Percentiles rank a stretch among this genome's conserved stretches.
phyloP scores from a whole-genome alignment of 92 coral and sea anemone genomes.

The Porites evermanni region DNA sequence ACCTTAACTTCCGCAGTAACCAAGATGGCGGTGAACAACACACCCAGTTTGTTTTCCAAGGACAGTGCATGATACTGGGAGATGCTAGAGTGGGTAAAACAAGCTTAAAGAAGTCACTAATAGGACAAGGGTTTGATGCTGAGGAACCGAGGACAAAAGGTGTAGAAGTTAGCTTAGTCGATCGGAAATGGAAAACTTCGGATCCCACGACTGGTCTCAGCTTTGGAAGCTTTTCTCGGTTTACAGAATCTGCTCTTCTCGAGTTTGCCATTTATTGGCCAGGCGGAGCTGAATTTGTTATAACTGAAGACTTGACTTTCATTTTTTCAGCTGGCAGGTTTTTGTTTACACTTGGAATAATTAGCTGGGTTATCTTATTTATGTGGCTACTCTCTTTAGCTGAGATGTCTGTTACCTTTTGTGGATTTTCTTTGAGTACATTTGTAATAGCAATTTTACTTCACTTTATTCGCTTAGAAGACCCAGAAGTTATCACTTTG shows the following conservation, averaged over 20 bases:
- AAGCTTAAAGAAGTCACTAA: constrained; percentile 57
- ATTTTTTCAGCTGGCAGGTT: neutral
- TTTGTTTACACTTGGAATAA: neutral
- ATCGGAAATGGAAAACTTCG: constrained; percentile 52
- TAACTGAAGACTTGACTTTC: constrained; percentile 4
- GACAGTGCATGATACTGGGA: constrained; percentile 62
- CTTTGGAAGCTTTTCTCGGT: constrained; percentile 37
- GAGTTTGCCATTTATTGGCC: neutral
- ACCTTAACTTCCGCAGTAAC: constrained; percentile 14
- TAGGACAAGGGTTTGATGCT: constrained; percentile 42
- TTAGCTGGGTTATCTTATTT: neutral
- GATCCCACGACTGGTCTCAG: neutral
- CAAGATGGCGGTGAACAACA: constrained; percentile 21
- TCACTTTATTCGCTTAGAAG: neutral
- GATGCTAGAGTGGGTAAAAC: constrained; percentile 68
- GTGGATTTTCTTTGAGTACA: neutral
- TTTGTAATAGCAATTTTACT: neutral
- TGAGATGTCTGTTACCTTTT: neutral
- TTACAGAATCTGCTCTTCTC: constrained; percentile 2
- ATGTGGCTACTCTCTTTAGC: neutral
- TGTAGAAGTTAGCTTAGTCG: constrained; percentile 45
- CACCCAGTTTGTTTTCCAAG: constrained; percentile 62
- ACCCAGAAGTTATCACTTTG: neutral
- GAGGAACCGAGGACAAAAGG: constrained; percentile 51
- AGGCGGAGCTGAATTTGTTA: neutral